These are phyloP conservation scores for Oconnorella tubifera DNA, from an alignment of 2,888 invertebrate genomes.

Conservation along the genomic window DNA sequence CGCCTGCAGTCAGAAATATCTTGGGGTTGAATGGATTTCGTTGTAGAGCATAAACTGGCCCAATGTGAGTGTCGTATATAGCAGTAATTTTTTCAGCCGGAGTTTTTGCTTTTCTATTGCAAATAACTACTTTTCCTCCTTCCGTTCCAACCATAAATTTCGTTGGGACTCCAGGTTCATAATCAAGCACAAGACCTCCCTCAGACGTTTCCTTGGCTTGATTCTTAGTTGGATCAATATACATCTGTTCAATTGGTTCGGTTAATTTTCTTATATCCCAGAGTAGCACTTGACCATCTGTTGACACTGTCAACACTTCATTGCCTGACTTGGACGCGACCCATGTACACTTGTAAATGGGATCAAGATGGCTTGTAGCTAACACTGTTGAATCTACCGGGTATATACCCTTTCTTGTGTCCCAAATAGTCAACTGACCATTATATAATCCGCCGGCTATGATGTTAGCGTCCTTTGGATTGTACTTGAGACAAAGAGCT, in stretches of 20 bases:
- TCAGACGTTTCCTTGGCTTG: slow-evolving; percentile 67
- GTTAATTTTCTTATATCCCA: slow-evolving; percentile 77
- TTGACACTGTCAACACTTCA: not conserved
- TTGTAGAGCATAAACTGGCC: slow-evolving; percentile 82
- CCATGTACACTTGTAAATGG: not conserved
- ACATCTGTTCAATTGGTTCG: slow-evolving; percentile 69
- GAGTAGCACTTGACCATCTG: slow-evolving; percentile 58
- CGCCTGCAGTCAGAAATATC: slow-evolving; percentile 89
- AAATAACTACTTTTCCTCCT: slow-evolving; percentile 64
- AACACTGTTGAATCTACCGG: not conserved
- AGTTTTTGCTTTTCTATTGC: slow-evolving; percentile 73
- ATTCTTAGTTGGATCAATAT: slow-evolving; percentile 68
- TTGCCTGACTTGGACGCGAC: not conserved
- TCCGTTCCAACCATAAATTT: slow-evolving; percentile 76
- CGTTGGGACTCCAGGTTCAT: slow-evolving; percentile 80
- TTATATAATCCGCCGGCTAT: slow-evolving; percentile 23
- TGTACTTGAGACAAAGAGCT: slow-evolving; percentile 17
- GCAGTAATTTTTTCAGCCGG: slow-evolving; percentile 71
- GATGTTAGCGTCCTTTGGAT: slow-evolving; percentile 19
- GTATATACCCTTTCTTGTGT: not conserved
- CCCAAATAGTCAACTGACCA: slow-evolving; percentile 20
- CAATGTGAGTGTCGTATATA: slow-evolving; percentile 65
- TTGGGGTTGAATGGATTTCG: slow-evolving; percentile 91
- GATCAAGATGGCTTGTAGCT: not conserved
- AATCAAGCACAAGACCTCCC: slow-evolving; percentile 74